Evolutionary conservation across 1,140 invertebrate species (phyloP), one percentile per base, ranked within the genome.

Genomic region (Saccostrea cuccullata): DNA sequence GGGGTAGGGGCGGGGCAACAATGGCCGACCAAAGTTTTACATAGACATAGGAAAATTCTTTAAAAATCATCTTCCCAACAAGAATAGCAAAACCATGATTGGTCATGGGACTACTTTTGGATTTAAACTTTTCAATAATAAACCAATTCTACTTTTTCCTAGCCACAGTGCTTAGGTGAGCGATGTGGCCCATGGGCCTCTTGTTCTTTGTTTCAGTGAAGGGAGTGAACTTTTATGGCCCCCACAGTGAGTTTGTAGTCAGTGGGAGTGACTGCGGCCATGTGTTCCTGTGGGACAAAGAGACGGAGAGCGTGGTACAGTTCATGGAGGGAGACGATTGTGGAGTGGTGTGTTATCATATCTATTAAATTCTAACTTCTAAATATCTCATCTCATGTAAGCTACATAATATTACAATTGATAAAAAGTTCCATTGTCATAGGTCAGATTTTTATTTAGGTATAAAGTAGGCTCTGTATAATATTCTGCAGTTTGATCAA

Each of bases 191-290:
- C n/a, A n/a, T n/a, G n/a, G n/a, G n/a, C n/a, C n/a, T n/a, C n/a
- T n/a, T n/a, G n/a, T n/a, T 82, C 1, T 85, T 20, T 89, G 15
- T 89, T 91, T 13, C 93, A 97, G 98, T 98, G 47, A 99, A 99
- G 95, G 98, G 98, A 6, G 98, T 99, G 0, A 98, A 98, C 93
- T 99, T 98, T 95, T 99, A 98, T 95, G 98, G 98, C 0, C 97
- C 98, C 1, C 96, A 96, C 87, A 98, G 97, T 93, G 97, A 99
- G 95, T 99, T 97, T 94, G 91, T 95, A 9, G 96, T 99, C 23
- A 99, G 98, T 88, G 98, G 98, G 2, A 99, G 98, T 36, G 98
- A 99, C 94, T 99, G 98, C 95, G 97, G 98, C n/a, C 96, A 99
- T 95, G 97, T 99, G 23, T 99, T 97, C 94, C 96, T 99, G 64